Percentiles rank a stretch among this genome's conserved stretches.
These are phyloP conservation scores for Gallinago solitaria DNA, from an alignment of 2,797 vertebrate genomes.

Conservation along the genomic window DNA sequence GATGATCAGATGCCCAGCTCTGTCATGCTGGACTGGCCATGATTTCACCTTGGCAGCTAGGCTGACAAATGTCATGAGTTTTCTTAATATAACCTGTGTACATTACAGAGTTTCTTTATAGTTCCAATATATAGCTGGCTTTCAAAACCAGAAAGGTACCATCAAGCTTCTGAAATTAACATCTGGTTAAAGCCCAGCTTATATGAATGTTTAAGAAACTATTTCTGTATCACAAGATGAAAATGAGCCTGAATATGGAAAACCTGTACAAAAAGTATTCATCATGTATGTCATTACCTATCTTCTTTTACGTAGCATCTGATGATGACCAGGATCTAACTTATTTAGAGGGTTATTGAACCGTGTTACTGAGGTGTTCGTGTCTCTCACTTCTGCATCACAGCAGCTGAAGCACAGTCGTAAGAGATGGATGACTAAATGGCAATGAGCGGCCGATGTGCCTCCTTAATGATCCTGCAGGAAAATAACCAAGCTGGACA, in stretches of 20 bases:
- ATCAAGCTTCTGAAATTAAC: background rate
- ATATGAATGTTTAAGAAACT: background rate
- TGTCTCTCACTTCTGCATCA: background rate
- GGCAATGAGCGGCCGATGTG: background rate
- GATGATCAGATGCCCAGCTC: accelerated
- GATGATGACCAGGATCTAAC: background rate
- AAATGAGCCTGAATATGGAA: background rate
- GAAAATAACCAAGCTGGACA: background rate
- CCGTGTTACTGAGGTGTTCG: background rate
- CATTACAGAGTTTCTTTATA: background rate
- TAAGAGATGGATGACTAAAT: background rate
- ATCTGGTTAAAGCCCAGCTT: background rate
- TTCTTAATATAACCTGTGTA: background rate
- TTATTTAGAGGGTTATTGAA: background rate
- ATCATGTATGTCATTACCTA: background rate
- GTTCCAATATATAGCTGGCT: background rate
- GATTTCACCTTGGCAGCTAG: background rate
- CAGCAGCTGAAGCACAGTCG: background rate
- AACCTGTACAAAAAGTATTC: background rate
- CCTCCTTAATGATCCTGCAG: background rate
- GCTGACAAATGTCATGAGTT: background rate
- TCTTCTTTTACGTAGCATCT: background rate
- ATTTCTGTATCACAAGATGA: background rate
- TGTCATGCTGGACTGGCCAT: background rate
- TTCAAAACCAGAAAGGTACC: background rate